phyloP scores from a whole-genome alignment of 1,140 invertebrate species.

The Schmidtea mediterranea region DNA sequence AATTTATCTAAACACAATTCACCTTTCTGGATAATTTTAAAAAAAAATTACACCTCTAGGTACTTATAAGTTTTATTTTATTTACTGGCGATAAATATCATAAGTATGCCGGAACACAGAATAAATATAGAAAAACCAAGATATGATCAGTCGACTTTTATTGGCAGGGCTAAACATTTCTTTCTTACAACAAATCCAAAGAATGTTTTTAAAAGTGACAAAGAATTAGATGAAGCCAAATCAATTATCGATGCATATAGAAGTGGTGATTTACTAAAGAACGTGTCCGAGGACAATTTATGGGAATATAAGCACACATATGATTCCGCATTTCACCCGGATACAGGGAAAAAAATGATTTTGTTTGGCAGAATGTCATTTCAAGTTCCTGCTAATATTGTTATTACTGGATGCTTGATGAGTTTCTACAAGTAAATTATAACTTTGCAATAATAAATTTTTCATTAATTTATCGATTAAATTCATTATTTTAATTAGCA shows the following conservation, averaged over 20 bases:
- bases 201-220: conserved; percentile 45
- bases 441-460: no score
- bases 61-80: no score
- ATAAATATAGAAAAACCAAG: conserved; percentile 63
- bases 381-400: conserved; percentile 74
- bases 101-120: no score
- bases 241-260: conserved; percentile 42
- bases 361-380: conserved; percentile 89
- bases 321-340: conserved; percentile 89
- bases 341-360: conserved; percentile 84
- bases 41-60: no score
- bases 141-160: conserved; percentile 68
- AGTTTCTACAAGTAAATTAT: no score
- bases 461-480: no score
- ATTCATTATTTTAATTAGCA: no score
- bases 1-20: no score
- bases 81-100: no score
- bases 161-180: conserved; percentile 69
- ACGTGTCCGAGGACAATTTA: conserved; percentile 47
- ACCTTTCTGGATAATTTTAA: no score
- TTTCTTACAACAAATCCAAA: conserved; percentile 77
- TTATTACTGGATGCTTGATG: conserved; percentile 53
- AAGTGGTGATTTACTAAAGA: conserved; percentile 38
- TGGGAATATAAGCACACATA: conserved; percentile 74
- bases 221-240: conserved; percentile 47